phyloP scores from a whole-genome alignment of 2,888 invertebrate species.

The Eupithecia pulchellata region DNA sequence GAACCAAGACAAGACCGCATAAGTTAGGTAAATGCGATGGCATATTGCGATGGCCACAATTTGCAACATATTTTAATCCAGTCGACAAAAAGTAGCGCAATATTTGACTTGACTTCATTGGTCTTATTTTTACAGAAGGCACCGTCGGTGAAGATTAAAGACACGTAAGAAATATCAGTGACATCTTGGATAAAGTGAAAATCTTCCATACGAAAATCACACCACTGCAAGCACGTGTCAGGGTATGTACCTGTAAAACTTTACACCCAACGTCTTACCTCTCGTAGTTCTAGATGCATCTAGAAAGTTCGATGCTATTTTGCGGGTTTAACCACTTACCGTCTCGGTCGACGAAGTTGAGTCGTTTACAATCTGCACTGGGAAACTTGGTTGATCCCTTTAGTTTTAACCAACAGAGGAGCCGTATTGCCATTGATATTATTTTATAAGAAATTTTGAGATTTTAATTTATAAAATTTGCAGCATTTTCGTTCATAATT shows the following conservation, averaged over 20 bases:
- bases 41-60: neutral
- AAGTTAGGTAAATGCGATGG: neutral
- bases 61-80: neutral
- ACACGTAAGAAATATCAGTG: neutral
- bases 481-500: neutral
- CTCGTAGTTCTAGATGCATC: constrained; percentile 5
- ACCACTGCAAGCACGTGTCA: neutral
- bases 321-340: constrained; percentile 56
- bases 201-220: neutral
- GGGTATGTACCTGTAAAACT: neutral
- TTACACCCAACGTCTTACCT: neutral
- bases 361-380: constrained; percentile 48
- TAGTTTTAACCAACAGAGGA: neutral
- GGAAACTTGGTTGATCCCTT: constrained; percentile 30
- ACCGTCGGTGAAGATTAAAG: too few relatives aligned
- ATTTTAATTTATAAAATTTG: neutral
- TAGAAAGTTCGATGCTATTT: constrained; percentile 45
- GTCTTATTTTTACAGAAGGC: too few relatives aligned
- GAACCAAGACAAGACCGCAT: neutral
- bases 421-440: neutral
- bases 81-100: neutral
- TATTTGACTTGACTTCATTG: neutral
- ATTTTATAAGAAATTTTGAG: neutral
- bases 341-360: constrained; percentile 55
- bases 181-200: neutral